Evolutionary conservation across 2,888 invertebrate species (phyloP).

Genomic region (Drosophila atripex): DNA sequence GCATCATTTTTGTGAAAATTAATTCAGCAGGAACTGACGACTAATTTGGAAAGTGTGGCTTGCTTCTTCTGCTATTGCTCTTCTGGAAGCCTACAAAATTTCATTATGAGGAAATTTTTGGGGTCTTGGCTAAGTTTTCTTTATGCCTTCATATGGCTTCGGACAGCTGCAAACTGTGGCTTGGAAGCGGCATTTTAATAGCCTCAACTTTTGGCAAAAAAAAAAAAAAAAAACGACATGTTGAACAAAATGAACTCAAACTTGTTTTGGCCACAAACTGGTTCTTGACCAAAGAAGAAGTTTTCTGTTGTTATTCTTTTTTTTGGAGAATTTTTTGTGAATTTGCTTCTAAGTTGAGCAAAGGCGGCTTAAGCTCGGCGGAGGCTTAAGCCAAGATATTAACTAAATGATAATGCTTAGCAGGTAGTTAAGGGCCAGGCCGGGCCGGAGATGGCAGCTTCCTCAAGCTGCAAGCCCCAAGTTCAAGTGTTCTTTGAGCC

Average conservation of each 20-base stretch:
- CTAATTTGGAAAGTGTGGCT: conserved; percentile 67
- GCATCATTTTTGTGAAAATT: conserved; percentile 60
- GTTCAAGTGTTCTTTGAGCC: background rate
- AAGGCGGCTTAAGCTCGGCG: conserved; percentile 69
- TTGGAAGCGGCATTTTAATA: conserved; percentile 68
- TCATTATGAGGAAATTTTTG: conserved; percentile 64
- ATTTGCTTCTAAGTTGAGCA: conserved; percentile 78
- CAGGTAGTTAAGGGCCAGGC: conserved; percentile 44
- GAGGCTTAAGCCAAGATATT: conserved; percentile 56
- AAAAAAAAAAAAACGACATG: conserved; percentile 12
- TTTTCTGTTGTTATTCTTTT: conserved; percentile 40
- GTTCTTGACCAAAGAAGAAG: conserved; percentile 63
- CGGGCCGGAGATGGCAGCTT: conserved; percentile 16
- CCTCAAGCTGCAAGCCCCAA: too few species aligned
- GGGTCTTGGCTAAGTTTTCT: conserved; percentile 59
- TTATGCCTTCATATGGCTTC: conserved; percentile 74
- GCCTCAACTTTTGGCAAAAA: conserved; percentile 62
- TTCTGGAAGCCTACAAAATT: conserved; percentile 57
- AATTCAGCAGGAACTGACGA: conserved; percentile 72
- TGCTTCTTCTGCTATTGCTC: conserved; percentile 16
- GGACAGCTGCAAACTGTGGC: conserved; percentile 67
- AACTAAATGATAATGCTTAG: conserved; percentile 67
- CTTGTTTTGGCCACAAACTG: conserved; percentile 73
- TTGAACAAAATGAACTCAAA: conserved; percentile 18
- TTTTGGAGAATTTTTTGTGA: conserved; percentile 54